These are phyloP conservation scores for Trissolcus japonicus DNA, from an alignment of 2,888 invertebrate species.

Conservation along the genomic window DNA sequence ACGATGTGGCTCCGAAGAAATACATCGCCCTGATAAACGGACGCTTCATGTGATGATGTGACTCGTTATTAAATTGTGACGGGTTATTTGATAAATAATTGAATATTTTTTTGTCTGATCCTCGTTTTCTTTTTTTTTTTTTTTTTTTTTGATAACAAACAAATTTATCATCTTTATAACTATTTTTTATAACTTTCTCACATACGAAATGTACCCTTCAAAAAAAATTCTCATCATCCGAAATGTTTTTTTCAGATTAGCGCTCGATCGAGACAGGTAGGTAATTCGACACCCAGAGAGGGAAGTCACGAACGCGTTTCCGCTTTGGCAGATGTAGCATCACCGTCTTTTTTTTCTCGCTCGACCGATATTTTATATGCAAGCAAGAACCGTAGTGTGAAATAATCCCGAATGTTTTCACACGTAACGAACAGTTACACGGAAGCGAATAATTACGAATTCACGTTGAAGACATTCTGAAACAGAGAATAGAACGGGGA, in stretches of 20 bases:
- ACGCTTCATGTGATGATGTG: conserved; percentile 37
- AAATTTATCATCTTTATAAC: background rate
- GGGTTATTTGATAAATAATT: too few relatives aligned
- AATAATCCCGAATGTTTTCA: conserved; percentile 34
- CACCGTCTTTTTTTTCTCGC: conserved; percentile 21
- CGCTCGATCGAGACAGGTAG: conserved; percentile 30
- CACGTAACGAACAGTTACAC: conserved; percentile 30
- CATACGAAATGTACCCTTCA: too few relatives aligned
- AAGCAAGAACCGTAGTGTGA: conserved; percentile 8
- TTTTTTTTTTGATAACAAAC: background rate
- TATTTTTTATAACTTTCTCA: background rate
- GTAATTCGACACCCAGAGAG: conserved; percentile 60
- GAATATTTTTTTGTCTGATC: too few relatives aligned
- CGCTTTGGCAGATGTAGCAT: conserved; percentile 74
- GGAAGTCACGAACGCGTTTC: conserved; percentile 68
- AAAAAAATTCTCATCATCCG: background rate
- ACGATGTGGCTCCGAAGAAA: conserved; percentile 17
- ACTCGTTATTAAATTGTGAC: conserved; percentile 19
- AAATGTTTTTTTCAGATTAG: conserved; percentile 18
- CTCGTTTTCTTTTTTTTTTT: background rate
- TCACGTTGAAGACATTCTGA: conserved; percentile 18
- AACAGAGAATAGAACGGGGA: conserved; percentile 18
- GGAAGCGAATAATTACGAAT: conserved; percentile 37
- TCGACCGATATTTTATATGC: conserved; percentile 10
- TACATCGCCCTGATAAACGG: conserved; percentile 27